Evolutionary conservation across 2,113 vertebrate species (phyloP).

Genomic region (Mastomys coucha): DNA sequence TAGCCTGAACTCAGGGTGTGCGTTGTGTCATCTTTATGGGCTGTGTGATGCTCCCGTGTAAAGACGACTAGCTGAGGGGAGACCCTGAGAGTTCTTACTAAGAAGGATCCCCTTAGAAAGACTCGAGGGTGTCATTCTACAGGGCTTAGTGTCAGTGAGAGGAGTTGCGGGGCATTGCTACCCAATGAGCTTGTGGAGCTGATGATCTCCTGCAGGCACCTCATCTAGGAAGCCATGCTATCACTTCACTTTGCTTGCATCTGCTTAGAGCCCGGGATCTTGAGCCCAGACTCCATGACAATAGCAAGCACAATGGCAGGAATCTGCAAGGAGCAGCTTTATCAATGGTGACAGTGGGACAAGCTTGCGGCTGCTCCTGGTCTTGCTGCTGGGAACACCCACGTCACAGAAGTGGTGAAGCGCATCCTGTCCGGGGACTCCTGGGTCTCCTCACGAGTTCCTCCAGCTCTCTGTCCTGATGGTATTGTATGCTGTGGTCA

Average conservation of each 20-base stretch:
- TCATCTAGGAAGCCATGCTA: fast-evolving
- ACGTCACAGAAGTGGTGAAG: background rate
- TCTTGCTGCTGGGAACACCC: background rate
- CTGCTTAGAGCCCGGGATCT: background rate
- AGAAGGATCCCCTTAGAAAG: background rate
- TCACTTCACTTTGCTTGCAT: background rate
- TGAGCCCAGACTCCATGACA: background rate
- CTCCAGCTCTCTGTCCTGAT: background rate
- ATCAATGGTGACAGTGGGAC: fast-evolving
- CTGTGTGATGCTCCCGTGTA: background rate
- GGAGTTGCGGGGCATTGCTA: background rate
- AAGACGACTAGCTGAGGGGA: background rate
- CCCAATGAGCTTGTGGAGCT: background rate
- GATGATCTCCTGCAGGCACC: fast-evolving
- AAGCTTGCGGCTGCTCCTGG: fast-evolving
- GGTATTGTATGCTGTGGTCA: background rate
- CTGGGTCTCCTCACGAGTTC: fast-evolving
- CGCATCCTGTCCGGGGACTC: background rate
- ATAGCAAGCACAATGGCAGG: fast-evolving
- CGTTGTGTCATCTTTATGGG: background rate
- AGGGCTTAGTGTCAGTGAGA: background rate
- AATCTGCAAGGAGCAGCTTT: background rate
- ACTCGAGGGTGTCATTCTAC: fast-evolving
- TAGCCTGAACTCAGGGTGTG: background rate
- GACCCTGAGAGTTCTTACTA: no score